Base-by-base conservation (phyloP, 2,888 invertebrate species). In the Drosophila monieri region DNA sequence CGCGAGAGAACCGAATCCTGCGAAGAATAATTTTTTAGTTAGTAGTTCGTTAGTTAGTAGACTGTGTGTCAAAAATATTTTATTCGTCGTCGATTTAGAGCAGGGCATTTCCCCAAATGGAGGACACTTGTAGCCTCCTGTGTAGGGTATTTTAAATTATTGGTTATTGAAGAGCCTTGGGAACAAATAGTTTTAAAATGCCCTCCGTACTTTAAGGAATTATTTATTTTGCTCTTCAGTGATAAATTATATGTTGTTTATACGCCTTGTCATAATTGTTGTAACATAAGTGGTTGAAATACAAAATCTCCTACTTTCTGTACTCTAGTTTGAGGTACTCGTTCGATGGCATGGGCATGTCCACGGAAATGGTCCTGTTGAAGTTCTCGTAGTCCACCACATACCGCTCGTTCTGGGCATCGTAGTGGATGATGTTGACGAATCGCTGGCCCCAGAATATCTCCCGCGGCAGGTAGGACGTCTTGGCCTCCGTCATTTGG, bases 381-480 rank as follows among this genome's bases (percentile, higher is more conserved):
- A 92, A 91, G 67, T 90, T 89, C 25, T 88, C 86, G 62, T 90
- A 90, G 74, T 92, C 90, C 14, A 91, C 90, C 23, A 91, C 74
- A 86, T 94, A 94, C 10, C 93, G 94, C 76, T 94, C 94, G 71
- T 94, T 93, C 74, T 93, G 92, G 23, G 80, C 80, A 76, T 91
- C 90, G 61, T 92, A 94, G 92, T 93, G 93, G 1, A 96, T 93
- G 2, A 96, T 93, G 64, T 95, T 95, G 79, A 94, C 94, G 90
- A 97, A 97, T 12, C 95, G 92, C 90, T 96, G 95, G 1, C 97
- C 97, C 97, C 97, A 97, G 49, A 95, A 93, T 51, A 97, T 95
- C 91, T 97, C 97, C 56, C 93, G 93, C 9, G 96, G 95, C 10
- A 97, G 90, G 89, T 96, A 97, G 0, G 97, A 97, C 0, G 96